phyloP scores from a whole-genome alignment of 2,797 vertebrate genomes.

The Malurus leucopterus region DNA sequence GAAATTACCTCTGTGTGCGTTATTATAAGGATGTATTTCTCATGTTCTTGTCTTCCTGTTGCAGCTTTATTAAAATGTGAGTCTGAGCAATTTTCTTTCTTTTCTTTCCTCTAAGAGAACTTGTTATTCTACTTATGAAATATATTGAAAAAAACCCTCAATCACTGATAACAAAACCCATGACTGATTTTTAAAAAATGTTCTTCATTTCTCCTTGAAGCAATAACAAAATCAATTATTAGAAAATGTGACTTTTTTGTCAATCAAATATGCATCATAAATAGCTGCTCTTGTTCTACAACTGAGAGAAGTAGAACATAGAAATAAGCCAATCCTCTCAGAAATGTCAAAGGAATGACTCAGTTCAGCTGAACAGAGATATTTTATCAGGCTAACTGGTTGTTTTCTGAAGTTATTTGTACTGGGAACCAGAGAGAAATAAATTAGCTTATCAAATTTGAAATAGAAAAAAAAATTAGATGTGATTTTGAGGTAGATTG shows the following conservation, averaged over 20 bases:
- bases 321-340: background rate
- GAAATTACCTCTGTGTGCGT: background rate
- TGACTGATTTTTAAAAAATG: accelerated
- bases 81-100: background rate
- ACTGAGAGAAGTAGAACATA: background rate
- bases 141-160: background rate
- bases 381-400: background rate
- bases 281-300: background rate
- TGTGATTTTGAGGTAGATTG: background rate
- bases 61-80: background rate
- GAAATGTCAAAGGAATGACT: background rate
- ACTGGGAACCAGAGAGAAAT: background rate
- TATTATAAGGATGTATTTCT: background rate
- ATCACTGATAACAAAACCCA: background rate
- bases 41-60: background rate
- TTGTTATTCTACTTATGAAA: background rate
- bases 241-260: background rate
- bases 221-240: background rate
- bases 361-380: background rate
- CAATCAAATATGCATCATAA: background rate
- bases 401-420: background rate
- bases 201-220: background rate
- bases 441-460: background rate
- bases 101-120: background rate
- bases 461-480: background rate